These are phyloP conservation scores for Lanius ludovicianus DNA, from an alignment of 2,113 vertebrate species.

Conservation along the genomic window DNA sequence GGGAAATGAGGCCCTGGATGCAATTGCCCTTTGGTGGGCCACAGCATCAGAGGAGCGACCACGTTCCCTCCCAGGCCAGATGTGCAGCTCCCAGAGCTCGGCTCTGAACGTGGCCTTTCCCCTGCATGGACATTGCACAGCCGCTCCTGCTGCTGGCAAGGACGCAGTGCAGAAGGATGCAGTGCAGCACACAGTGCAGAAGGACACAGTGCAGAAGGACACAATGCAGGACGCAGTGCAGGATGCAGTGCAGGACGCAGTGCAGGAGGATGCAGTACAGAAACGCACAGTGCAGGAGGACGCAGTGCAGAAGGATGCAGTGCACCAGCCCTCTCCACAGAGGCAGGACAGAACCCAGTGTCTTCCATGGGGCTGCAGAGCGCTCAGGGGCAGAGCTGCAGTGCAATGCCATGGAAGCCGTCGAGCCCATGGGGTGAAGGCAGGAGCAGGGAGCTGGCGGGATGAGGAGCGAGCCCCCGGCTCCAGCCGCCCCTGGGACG, in stretches of 20 bases:
- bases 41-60: neutral
- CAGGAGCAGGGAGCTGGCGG: neutral
- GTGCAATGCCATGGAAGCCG: neutral
- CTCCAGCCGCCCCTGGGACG: neutral
- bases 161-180: neutral
- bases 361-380: fast-evolving
- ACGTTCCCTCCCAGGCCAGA: fast-evolving
- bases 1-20: neutral
- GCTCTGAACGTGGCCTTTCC: neutral
- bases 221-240: too few species aligned
- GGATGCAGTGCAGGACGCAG: too few species aligned
- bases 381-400: neutral
- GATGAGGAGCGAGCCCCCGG: neutral
- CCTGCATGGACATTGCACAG: neutral
- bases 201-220: too few species aligned
- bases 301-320: neutral
- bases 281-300: too few species aligned
- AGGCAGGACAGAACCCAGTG: neutral
- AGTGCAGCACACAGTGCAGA: too few species aligned
- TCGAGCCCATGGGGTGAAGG: fast-evolving
- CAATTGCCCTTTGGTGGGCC: fast-evolving
- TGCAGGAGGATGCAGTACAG: too few species aligned
- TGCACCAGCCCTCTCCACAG: fast-evolving
- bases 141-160: neutral
- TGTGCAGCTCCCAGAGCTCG: neutral